Conservation (phyloP, 2,113 vertebrate species). For the Corydoras sp. region DNA sequence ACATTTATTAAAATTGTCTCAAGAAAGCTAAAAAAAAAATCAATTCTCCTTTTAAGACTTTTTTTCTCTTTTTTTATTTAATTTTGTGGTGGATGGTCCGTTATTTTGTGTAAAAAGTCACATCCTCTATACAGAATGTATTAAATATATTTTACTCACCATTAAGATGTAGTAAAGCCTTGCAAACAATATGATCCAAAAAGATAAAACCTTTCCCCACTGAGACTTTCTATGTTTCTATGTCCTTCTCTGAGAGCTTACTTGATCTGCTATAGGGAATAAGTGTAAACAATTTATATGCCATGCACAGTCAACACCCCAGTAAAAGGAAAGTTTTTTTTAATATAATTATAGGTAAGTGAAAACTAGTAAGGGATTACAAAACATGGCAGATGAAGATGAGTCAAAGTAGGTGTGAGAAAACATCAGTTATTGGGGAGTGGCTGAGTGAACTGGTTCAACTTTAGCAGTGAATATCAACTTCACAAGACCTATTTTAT, state of each 20-base stretch:
- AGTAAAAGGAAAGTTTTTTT: background rate
- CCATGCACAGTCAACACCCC: slow-evolving; percentile 15
- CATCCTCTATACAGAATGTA: no score
- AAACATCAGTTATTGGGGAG: slow-evolving; percentile 12
- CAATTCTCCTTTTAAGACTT: no score
- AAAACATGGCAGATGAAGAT: background rate
- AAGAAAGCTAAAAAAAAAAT: no score
- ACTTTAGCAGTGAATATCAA: background rate
- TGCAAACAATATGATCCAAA: slow-evolving; percentile 3
- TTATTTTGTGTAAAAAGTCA: no score
- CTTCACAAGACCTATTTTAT: background rate
- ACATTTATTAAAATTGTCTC: no score
- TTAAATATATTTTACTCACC: slow-evolving; percentile 19
- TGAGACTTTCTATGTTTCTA: background rate
- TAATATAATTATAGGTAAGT: slow-evolving; percentile 12
- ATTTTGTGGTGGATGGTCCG: no score
- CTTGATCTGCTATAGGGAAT: slow-evolving; percentile 6
- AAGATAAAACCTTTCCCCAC: background rate
- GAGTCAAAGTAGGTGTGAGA: slow-evolving; percentile 28
- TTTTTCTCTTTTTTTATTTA: no score
- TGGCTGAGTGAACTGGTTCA: background rate
- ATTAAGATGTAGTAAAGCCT: slow-evolving; percentile 2
- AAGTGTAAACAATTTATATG: slow-evolving; percentile 16
- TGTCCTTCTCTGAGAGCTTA: slow-evolving; percentile 1
- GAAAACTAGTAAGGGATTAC: background rate